A percentile compares a stretch with the other conserved stretches of the same genome.
phyloP scores from a whole-genome alignment of 2,113 vertebrate species.

The Sebastes schlegelii region DNA sequence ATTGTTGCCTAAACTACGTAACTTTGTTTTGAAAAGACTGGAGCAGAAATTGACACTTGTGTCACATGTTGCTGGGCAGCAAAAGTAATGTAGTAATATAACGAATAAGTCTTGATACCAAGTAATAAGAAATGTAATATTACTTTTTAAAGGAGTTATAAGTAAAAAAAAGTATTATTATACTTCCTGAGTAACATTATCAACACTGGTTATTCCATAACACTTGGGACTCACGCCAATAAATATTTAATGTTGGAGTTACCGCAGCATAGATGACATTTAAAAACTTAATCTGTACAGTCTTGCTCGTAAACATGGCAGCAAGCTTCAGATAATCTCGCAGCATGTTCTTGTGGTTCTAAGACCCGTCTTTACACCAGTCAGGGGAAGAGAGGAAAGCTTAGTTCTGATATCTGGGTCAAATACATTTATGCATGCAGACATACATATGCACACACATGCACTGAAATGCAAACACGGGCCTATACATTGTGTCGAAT shows the following conservation, averaged over 20 bases:
- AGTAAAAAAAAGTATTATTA: too few species aligned
- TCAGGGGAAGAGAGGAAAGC: constrained; percentile 25
- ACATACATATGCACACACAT: neutral
- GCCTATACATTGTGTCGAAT: neutral
- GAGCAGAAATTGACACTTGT: too few species aligned
- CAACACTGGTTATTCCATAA: neutral
- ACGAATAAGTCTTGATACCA: too few species aligned
- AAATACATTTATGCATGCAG: constrained; percentile 50
- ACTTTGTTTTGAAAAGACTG: too few species aligned
- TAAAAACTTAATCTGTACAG: constrained; percentile 15
- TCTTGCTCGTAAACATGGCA: constrained; percentile 31
- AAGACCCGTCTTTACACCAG: constrained; percentile 50
- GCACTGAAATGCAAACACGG: neutral
- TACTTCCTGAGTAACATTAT: too few species aligned
- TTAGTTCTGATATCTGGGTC: constrained; percentile 70
- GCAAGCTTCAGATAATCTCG: constrained; percentile 55
- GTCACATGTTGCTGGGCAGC: too few species aligned
- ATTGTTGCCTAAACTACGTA: too few species aligned
- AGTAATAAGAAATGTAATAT: too few species aligned
- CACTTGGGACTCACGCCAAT: neutral
- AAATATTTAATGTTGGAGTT: constrained; percentile 28
- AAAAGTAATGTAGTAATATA: too few species aligned
- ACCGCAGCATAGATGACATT: constrained; percentile 21
- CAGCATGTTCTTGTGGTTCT: constrained; percentile 57
- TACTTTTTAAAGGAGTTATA: too few species aligned